Evolutionary conservation across 2,113 vertebrate genomes (phyloP).

Genomic region (Mus spicilegus): DNA sequence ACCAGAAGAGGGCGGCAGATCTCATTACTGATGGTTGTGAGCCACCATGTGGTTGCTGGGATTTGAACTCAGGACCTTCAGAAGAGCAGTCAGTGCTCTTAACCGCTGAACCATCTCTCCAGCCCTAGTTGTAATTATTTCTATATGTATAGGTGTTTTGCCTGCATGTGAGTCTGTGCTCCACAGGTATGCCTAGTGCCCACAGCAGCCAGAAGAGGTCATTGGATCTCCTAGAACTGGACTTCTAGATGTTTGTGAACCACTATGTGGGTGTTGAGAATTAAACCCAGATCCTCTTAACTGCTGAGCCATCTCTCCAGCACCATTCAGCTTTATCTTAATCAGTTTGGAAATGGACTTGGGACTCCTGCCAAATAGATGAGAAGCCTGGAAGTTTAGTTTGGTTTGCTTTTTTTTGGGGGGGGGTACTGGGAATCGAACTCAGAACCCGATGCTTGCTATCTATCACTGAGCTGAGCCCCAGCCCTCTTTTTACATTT

Average conservation of each 20-base stretch:
- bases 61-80: too few relatives aligned
- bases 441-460: not conserved
- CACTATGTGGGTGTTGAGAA: not conserved
- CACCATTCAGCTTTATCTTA: not conserved
- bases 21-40: too few relatives aligned
- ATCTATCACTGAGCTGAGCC: not conserved
- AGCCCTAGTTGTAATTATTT: not conserved
- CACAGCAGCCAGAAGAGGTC: not conserved
- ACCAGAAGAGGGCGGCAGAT: too few relatives aligned
- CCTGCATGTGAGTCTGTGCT: not conserved
- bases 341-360: not conserved
- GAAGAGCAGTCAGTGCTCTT: too few relatives aligned
- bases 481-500: not conserved
- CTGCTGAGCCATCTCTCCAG: too few relatives aligned
- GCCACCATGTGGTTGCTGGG: too few relatives aligned
- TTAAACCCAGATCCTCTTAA: too few relatives aligned
- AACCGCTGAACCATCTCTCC: too few relatives aligned
- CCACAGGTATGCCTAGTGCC: not conserved
- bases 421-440: not conserved
- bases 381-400: not conserved
- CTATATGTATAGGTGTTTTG: not conserved
- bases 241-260: not conserved
- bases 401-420: not conserved
- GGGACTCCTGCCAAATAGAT: not conserved
- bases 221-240: not conserved